phyloP scores from a whole-genome alignment of 2,113 vertebrate species.

The Apteryx owenii region DNA sequence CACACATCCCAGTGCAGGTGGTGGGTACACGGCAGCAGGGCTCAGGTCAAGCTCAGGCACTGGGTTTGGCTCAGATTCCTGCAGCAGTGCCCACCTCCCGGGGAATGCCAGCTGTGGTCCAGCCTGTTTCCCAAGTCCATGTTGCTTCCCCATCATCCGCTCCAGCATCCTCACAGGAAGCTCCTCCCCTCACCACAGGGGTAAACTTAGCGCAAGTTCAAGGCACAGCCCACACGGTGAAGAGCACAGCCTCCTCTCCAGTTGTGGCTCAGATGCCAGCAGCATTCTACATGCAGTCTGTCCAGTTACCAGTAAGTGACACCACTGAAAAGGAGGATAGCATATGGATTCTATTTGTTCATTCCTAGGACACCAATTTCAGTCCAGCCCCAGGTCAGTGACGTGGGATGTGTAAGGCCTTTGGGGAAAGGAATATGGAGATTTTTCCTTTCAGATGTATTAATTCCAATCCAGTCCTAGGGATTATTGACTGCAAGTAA shows the following conservation, averaged over 20 bases:
- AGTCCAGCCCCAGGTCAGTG: conserved; percentile 45
- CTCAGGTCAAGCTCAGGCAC: conserved; percentile 85
- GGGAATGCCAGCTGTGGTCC: conserved; percentile 78
- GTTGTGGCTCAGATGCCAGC: conserved; percentile 78
- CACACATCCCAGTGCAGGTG: conserved; percentile 94
- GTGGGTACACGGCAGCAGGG: conserved; percentile 92
- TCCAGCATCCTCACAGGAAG: conserved; percentile 71
- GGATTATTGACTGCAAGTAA: not conserved
- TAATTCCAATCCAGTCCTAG: not conserved
- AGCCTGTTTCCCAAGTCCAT: conserved; percentile 70
- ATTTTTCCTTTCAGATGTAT: not conserved
- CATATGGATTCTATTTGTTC: conserved; percentile 47
- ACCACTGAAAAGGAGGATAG: conserved; percentile 21
- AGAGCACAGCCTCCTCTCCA: conserved; percentile 75
- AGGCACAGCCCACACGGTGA: conserved; percentile 78
- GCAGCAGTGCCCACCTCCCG: conserved; percentile 69
- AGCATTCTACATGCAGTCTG: conserved; percentile 82
- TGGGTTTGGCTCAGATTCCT: conserved; percentile 87
- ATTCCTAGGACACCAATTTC: conserved; percentile 46
- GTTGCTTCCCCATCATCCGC: conserved; percentile 73
- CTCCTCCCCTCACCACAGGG: conserved; percentile 68
- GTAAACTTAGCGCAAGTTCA: conserved; percentile 78
- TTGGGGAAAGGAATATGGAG: conserved; percentile 30
- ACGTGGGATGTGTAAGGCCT: conserved; percentile 24
- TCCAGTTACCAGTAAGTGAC: conserved; percentile 81